Base-by-base conservation (phyloP, 2,888 invertebrate genomes). In the Troglohyphantes excavatus region DNA sequence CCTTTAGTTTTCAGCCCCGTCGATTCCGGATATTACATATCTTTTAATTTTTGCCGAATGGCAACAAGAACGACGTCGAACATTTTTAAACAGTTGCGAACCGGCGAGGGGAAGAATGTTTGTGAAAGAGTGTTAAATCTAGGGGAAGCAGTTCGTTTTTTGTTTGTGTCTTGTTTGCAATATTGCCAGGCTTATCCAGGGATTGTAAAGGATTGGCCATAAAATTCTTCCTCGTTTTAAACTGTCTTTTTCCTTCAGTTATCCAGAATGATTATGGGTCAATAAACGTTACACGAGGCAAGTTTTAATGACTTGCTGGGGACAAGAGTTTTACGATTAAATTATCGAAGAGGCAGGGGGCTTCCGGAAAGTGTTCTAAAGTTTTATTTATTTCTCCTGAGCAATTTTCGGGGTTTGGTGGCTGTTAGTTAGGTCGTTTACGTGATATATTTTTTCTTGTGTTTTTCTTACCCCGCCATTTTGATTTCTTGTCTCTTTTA, bases 311-410 rank as follows among this genome's bases (percentile, higher is more conserved):
- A 68, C 68, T 17, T 33, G 27, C 33, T 33, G 3, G 53, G 61
- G 79, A 81, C 68, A 81, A 88, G 88, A 82, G 76, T 82, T 89
- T 89, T 82, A 89, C 76, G 88, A 89, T 89, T 89, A 89, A 89
- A 82, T 89, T 89, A 89, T 89, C 79, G 29, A 23, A 21, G 78
- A 59, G 63, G 13, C 9, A 29, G 70, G 72, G 73, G 59, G 33
- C 27, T 43, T 43, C 65, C 43, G 26, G 43, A 33, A 68, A 63
- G 67, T 23, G 27, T 67, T 81, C 23, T 29, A 79, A 43, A 81
- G 53, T 68, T 81, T 81, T 81, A 68, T 81, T 81, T 81, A 81
- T 68, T 81, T 81, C 79, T 81, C 68, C 26, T 21, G 65, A 33
- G 33, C 53, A 53, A 61, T 33, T 39, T 78, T 65, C 11, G 78